phyloP scores from a whole-genome alignment of 2,888 invertebrate species.

The Gastracanthus pulcherrimus region DNA sequence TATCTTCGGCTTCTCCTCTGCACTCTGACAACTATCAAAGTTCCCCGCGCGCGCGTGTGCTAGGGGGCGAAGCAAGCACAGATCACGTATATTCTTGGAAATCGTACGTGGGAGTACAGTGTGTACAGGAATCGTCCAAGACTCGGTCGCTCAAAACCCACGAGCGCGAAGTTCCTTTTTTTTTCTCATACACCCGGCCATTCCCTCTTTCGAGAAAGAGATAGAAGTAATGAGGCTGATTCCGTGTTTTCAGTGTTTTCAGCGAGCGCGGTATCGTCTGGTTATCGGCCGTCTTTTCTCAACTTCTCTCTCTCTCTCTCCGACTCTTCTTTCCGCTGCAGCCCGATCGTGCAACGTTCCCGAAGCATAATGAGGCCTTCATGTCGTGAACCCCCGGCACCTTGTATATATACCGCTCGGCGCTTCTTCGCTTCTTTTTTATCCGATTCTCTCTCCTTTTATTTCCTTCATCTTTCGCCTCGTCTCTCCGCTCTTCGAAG shows the following conservation, averaged over 20 bases:
- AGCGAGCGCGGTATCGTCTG: conserved; percentile 69
- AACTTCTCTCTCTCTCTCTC: conserved; percentile 65
- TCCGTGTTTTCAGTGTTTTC: conserved; percentile 74
- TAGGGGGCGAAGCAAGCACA: conserved; percentile 51
- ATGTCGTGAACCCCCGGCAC: conserved; percentile 70
- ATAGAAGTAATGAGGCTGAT: conserved; percentile 76
- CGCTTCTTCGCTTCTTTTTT: not conserved
- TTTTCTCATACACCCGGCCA: not conserved
- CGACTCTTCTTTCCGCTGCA: not conserved
- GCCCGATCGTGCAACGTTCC: conserved; percentile 54
- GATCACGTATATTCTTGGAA: conserved; percentile 68
- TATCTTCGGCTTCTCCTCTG: not conserved
- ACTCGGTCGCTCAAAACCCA: not conserved
- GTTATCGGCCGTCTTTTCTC: conserved; percentile 70
- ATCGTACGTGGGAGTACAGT: conserved; percentile 60
- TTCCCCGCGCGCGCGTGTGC: conserved; percentile 67
- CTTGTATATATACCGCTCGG: conserved; percentile 60
- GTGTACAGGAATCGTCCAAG: conserved; percentile 4
- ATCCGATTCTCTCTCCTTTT: conserved; percentile 5
- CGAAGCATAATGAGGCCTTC: conserved; percentile 72
- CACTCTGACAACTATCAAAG: conserved; percentile 65
- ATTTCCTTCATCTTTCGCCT: conserved; percentile 36
- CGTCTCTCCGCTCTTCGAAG: not conserved
- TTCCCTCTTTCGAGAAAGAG: conserved; percentile 59
- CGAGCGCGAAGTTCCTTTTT: not conserved